Base-by-base conservation (phyloP, 2,888 invertebrate species). In the Rhorus exstirpatorius region DNA sequence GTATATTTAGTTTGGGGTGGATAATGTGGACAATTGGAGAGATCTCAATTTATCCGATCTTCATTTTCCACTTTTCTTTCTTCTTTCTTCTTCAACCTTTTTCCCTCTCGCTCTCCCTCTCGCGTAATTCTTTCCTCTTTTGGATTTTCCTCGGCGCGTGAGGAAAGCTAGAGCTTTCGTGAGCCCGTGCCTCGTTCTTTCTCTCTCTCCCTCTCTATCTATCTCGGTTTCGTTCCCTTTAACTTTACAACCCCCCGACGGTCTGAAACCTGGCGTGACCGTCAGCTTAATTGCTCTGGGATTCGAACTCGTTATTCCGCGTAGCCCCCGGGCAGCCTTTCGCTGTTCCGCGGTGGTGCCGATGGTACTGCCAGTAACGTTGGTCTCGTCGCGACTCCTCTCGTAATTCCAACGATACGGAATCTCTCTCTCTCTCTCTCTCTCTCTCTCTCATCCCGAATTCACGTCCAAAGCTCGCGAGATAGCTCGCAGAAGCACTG, bases 271-370 rank as follows among this genome's bases (percentile, higher is more conserved):
- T 84, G 83, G 83, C 86, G 86, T 84, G 81, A 86, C 87, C 85
- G 83, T 86, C 83, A 86, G 87, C 88, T 90, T 91, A 91, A 91
- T 91, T 91, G 90, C 90, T 90, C 87, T 72, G 89, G 91, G 90
- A 90, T 87, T 90, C 87, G 87, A 88, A 87, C 88, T 90, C 89
- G 89, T 90, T 90, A 88, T 86, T 87, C 83, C 85, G 81, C 75
- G 87, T 85, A 86, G 86, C 88, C 72, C 63, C 80, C 85, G 85
- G 88, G 87, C 86, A 86, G 85, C 35, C 61, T 86, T 86, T 83
- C 60, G 41, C 72, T 55, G 51, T 55, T 63, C 65, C 61, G 31
- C 41, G 55, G 41, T 51, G 60, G 60, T 63, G 55, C 68, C 63
- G 55, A 51, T 24, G 68, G 51, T 41, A 61, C 24, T 55, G 41